A percentile compares a stretch with the other conserved stretches of the same genome.
Evolutionary conservation across 2,113 vertebrate genomes (phyloP).

Genomic region (Actinemys pallida): DNA sequence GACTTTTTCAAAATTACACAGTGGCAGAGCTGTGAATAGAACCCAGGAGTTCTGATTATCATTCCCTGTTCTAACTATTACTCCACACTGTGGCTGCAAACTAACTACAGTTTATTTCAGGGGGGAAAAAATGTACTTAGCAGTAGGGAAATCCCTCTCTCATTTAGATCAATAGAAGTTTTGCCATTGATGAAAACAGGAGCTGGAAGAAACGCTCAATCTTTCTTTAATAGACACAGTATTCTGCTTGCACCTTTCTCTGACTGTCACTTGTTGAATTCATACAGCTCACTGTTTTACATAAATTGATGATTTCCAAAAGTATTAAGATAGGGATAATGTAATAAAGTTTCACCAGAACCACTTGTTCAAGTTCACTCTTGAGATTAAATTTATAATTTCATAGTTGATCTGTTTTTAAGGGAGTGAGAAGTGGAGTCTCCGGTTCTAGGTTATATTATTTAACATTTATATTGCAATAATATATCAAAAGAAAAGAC

Average conservation of each 20-base stretch:
- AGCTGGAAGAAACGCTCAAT: too few species aligned
- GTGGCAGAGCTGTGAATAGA: background rate
- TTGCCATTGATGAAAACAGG: background rate
- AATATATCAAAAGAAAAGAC: background rate
- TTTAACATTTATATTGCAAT: background rate
- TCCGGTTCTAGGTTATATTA: background rate
- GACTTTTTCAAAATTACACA: background rate
- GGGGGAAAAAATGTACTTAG: background rate
- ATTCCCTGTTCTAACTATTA: background rate
- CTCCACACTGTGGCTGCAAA: background rate
- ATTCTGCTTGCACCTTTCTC: background rate
- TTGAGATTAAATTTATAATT: background rate
- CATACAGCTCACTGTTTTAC: background rate
- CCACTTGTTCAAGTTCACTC: background rate
- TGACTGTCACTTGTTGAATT: background rate
- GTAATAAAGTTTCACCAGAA: background rate
- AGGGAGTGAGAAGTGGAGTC: background rate
- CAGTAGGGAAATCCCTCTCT: background rate
- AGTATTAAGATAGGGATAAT: too few species aligned
- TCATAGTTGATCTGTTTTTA: too few species aligned
- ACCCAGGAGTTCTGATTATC: background rate
- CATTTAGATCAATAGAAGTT: background rate
- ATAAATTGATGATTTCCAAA: background rate
- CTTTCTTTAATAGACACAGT: background rate
- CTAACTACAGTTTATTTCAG: background rate